Conservation (phyloP, 2,888 invertebrate genomes). For the Phyllotreta cruciferae region DNA sequence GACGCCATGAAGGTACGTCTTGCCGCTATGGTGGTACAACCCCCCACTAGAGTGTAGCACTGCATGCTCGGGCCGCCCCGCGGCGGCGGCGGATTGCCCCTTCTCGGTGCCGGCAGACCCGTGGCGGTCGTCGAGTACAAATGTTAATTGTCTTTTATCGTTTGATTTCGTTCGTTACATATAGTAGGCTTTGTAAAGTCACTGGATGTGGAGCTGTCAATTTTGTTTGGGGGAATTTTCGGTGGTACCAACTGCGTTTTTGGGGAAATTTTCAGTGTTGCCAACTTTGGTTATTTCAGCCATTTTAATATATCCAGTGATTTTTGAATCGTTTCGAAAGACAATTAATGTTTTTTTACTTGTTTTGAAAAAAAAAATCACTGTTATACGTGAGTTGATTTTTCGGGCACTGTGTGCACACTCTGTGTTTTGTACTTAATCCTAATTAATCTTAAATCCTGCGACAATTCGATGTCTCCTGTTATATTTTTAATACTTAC, state of each 20-base stretch:
- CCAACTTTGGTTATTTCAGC: no score
- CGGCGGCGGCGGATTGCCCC: conserved; percentile 42
- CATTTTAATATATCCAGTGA: no score
- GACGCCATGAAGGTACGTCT: conserved; percentile 89
- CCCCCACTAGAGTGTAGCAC: conserved; percentile 82
- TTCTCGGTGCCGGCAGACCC: conserved; percentile 51
- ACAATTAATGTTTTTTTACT: conserved; percentile 43
- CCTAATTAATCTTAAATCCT: conserved; percentile 35
- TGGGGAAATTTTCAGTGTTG: no score
- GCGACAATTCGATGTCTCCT: conserved; percentile 39
- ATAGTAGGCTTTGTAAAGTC: background rate
- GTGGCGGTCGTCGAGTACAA: conserved; percentile 59
- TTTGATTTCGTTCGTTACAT: no score
- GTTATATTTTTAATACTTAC: conserved; percentile 17
- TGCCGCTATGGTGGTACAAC: conserved; percentile 88
- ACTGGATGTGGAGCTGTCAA: no score
- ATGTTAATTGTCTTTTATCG: conserved; percentile 56
- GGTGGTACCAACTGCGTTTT: no score
- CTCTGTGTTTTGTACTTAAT: conserved; percentile 35
- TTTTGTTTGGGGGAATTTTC: no score
- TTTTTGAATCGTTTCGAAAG: conserved; percentile 47
- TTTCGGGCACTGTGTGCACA: conserved; percentile 44
- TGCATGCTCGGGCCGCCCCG: conserved; percentile 56
- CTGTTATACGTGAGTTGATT: conserved; percentile 42
- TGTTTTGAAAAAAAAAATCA: conserved; percentile 23